These are phyloP conservation scores for Zonitis immaculata DNA, from an alignment of 2,888 invertebrate species.

Conservation along the genomic window DNA sequence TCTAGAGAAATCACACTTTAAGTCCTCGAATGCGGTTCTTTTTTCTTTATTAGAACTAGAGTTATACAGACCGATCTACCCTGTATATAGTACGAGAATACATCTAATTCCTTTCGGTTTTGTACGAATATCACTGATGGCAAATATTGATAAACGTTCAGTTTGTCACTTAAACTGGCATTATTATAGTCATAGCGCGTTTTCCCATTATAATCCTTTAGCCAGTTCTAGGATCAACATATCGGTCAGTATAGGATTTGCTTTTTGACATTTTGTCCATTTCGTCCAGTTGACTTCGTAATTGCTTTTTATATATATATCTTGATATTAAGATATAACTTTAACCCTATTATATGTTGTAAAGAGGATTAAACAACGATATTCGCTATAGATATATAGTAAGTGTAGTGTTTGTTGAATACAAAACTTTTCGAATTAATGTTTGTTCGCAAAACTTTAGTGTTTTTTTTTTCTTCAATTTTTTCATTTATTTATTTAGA, in stretches of 20 bases:
- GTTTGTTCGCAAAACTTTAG: too few species aligned
- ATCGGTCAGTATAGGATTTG: slow-evolving; percentile 41
- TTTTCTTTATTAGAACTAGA: too few species aligned
- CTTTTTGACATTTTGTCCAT: slow-evolving; percentile 39
- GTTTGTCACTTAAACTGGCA: slow-evolving; percentile 28
- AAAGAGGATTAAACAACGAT: neutral
- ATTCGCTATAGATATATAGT: neutral
- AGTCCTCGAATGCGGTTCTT: too few species aligned
- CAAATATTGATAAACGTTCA: slow-evolving; percentile 37
- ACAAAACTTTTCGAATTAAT: neutral
- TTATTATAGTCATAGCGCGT: slow-evolving; percentile 26
- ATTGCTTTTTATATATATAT: slow-evolving; percentile 38
- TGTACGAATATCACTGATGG: slow-evolving; percentile 31
- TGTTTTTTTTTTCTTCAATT: too few species aligned
- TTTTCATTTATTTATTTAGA: too few species aligned
- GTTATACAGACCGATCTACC: too few species aligned
- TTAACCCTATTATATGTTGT: slow-evolving; percentile 3
- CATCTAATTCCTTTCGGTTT: slow-evolving; percentile 24
- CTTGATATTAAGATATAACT: slow-evolving; percentile 17
- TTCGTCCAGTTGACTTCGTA: slow-evolving; percentile 31
- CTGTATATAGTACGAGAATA: too few species aligned
- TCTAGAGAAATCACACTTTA: too few species aligned
- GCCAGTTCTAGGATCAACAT: slow-evolving; percentile 31
- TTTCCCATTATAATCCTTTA: slow-evolving; percentile 28
- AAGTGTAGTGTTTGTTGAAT: neutral